phyloP scores from a whole-genome alignment of 2,888 invertebrate genomes.

The Euphydryas editha region DNA sequence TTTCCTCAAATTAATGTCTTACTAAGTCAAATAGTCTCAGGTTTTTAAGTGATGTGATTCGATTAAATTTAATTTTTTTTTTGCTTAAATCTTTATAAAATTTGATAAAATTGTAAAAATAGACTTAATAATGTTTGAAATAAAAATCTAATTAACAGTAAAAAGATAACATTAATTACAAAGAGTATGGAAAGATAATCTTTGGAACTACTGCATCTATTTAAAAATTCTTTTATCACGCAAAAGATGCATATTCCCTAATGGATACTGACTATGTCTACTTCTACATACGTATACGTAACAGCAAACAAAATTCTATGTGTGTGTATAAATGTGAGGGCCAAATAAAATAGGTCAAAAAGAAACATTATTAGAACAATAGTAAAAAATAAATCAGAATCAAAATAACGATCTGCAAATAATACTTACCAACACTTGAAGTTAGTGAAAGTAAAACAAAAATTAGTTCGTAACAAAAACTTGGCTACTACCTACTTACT shows the following conservation, averaged over 20 bases:
- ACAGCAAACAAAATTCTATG: no score
- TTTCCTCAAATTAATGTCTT: no score
- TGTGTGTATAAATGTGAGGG: no score
- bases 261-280: no score
- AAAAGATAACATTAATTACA: neutral
- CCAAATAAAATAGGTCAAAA: neutral
- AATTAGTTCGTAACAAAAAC: neutral
- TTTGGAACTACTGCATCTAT: no score
- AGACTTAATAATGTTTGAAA: no score
- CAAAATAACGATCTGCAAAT: neutral
- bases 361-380: neutral
- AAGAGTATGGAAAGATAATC: neutral
- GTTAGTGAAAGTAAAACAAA: neutral
- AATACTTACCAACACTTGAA: neutral
- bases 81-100: neutral
- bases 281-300: no score
- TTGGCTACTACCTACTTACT: neutral
- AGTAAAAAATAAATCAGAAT: neutral
- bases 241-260: no score
- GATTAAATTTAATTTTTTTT: neutral
- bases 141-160: no score
- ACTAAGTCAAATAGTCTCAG: slow-evolving; percentile 3
- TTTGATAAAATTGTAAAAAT: neutral
- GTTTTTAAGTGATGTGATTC: neutral
- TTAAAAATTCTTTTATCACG: no score